Evolutionary conservation across 2,797 vertebrate species (phyloP), one percentile per base, ranked within the genome.

Genomic region (Sebastes nivosus): DNA sequence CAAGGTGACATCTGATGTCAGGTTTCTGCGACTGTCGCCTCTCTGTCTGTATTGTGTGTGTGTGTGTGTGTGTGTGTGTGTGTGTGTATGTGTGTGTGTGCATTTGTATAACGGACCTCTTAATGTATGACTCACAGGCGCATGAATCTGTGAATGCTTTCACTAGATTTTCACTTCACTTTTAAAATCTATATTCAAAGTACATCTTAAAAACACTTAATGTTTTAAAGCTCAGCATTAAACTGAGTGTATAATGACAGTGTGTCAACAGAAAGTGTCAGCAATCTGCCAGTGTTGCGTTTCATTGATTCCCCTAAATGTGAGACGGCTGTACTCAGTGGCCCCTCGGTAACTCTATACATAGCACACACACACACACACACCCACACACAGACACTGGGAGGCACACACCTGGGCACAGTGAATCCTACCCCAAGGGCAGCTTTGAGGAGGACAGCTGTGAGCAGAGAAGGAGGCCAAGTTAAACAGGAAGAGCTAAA

Each of bases 1-100:
- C 81, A 91, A 88, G 84, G 88, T 87, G 88, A 91, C 86, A 83
- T 88, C 64, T 82, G 83, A 89, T 87, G 86, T 89, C 85, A 80
- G 82, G 80, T 83, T 87, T 84, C 85, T 67, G 34, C 55, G 67
- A 27, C 66, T 78, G 84, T 80, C 57, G 11, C 85, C 86, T 89
- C 57, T 22, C 2, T 86, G 81, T 90, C 83, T 88, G 75, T 67
- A 6, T 30, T 6, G 59, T 75, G 57, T 74, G 10, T 11, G 22
- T 50, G 18, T 64, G 14, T 70, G 64, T 75, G 8, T 75, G 7
- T 13, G 64, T 67, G 7, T 75, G 7, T 13, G 8, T 75, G 7
- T 13, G 64, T 67, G 7, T 75, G 7, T 13, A 59, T 67, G 7
- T 75, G 7, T 13, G 8, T 75, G 7, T 13, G 64, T 63, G 7